Evolutionary conservation across 2,888 invertebrate genomes (phyloP).

Genomic region (Timema podura): DNA sequence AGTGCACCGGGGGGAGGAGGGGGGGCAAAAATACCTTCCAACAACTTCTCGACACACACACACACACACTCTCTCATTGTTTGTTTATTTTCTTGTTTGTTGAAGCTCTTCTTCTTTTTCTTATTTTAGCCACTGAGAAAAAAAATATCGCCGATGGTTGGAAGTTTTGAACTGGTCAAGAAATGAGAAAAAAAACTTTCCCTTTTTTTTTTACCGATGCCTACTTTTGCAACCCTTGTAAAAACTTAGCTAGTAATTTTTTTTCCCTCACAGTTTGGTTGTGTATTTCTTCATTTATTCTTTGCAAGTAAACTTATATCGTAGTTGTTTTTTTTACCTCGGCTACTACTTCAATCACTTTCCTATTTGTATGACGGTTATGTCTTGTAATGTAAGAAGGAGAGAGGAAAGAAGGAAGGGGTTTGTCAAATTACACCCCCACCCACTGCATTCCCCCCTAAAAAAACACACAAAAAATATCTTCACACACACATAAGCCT

Average conservation of each 20-base stretch:
- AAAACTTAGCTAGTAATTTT: too few species aligned
- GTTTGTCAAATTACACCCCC: constrained; percentile 16
- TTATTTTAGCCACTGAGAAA: neutral
- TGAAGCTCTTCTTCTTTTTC: neutral
- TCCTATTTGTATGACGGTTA: constrained; percentile 28
- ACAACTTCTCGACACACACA: neutral
- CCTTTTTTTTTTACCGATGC: constrained; percentile 6
- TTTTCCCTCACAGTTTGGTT: too few species aligned
- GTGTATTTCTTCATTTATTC: too few species aligned
- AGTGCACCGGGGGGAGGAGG: neutral
- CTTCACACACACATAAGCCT: too few species aligned
- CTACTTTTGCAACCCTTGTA: neutral
- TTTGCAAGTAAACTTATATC: constrained; percentile 21
- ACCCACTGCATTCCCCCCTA: neutral
- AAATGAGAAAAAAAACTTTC: constrained; percentile 5
- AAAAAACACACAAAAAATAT: too few species aligned
- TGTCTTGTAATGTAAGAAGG: neutral
- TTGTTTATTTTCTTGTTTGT: neutral
- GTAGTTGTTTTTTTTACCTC: constrained; percentile 11
- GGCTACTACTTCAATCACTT: constrained; percentile 28
- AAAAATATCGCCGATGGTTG: constrained; percentile 9
- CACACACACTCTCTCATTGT: neutral
- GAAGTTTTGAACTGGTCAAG: constrained; percentile 11
- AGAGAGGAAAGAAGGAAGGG: neutral
- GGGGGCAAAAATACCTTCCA: neutral